Base-by-base conservation (phyloP, 2,113 vertebrate species). In the Cepphus grylle region DNA sequence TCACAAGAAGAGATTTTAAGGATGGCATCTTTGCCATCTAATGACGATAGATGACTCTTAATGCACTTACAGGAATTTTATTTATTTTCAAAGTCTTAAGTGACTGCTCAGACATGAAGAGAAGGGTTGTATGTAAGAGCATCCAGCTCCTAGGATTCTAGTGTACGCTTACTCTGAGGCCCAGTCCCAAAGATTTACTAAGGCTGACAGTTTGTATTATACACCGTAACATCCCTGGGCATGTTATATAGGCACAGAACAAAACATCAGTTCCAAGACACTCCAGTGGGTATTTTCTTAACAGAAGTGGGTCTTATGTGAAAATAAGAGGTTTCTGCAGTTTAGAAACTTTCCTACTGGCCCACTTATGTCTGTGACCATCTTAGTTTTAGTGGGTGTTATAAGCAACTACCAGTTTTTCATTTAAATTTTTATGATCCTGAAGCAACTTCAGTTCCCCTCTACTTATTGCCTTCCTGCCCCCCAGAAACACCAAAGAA, bases 181-280 rank as follows among this genome's bases (percentile, higher is more conserved):
- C 25, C 12, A 29, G 6, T 79, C 43, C 22, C n/a, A 66, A 32
- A 70, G 34, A 38, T 72, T 85, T 65, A 17, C 36, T 45, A 29
- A 80, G 30, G 9, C 12, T 72, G 32, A 8, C 11, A 50, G 15
- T n/a, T 86, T 55, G 7, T n/a, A 49, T 34, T 55, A 34, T 47
- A 9, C 3, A 20, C 22, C 4, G 0, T 34, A 32, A 45, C 18
- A 70, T 53, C 27, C 14, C 30, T 36, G 36, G 3, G 1, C 5
- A 15, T 16, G 6, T n/a, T 86, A 12, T 7, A 42, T 5, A 8
- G 45, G 8, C 18, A 29, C 19, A 90, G 13, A 73, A 61, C 0
- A 17, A 90, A 76, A 14, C 5, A 69, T 4, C 6, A 16, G 9
- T 53, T 86, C 25, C 53, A 73, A 45, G 59, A 27, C 3, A 36